Percentiles rank a stretch among this genome's conserved stretches.
Conservation (phyloP, 2,888 invertebrate species). For the Parapristionchus giblindavisi region DNA sequence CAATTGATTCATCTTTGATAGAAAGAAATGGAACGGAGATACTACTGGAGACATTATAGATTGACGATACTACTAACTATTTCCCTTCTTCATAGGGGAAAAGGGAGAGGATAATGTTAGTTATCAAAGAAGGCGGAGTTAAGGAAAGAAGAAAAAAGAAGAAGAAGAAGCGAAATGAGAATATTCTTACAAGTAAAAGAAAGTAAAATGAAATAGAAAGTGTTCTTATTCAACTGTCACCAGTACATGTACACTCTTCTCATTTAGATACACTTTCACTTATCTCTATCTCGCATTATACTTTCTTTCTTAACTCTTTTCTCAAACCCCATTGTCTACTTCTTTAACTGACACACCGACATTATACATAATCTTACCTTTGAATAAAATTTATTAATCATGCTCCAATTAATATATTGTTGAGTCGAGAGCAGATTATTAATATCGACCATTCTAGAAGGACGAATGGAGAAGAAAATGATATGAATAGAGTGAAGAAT, state of each 20-base stretch:
- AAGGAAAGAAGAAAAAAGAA: conserved; percentile 15
- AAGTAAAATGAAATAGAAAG: neutral
- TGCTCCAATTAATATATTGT: conserved; percentile 58
- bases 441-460: conserved; percentile 36
- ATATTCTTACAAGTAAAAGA: neutral
- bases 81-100: too few species aligned
- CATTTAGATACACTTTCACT: neutral
- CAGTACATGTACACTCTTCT: too few species aligned
- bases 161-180: conserved; percentile 15
- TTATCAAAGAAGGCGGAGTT: conserved; percentile 2
- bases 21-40: too few species aligned
- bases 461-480: too few species aligned
- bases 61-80: too few species aligned
- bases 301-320: neutral
- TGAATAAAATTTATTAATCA: conserved; percentile 57
- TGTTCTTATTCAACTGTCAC: neutral
- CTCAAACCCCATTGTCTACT: neutral
- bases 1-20: too few species aligned
- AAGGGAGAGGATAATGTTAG: conserved; percentile 21
- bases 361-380: neutral
- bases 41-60: too few species aligned
- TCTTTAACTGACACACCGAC: too few species aligned
- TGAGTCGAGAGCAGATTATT: conserved; percentile 54
- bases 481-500: neutral
- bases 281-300: neutral